A percentile compares a stretch with the other conserved stretches of the same genome.
Conservation (phyloP, 2,797 vertebrate species). For the Phylloscopus collybita region DNA sequence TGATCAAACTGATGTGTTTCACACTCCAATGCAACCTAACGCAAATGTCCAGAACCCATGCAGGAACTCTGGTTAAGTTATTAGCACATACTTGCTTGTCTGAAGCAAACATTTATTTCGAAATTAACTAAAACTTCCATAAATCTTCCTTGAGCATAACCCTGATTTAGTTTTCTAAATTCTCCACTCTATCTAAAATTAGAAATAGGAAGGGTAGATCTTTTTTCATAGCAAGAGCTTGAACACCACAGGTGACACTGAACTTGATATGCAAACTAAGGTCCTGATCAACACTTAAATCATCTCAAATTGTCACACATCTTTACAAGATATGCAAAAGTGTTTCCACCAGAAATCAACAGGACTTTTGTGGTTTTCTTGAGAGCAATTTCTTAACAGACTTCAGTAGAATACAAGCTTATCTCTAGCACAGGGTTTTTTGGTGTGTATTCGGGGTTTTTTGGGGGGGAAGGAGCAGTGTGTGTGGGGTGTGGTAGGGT, state of each 20-base stretch:
- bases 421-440: neutral
- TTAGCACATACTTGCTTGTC: neutral
- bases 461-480: rapidly evolving
- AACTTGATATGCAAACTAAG: neutral
- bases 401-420: neutral
- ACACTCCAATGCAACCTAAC: neutral
- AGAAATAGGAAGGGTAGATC: neutral
- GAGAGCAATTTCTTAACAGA: neutral
- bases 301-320: neutral
- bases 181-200: neutral
- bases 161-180: neutral
- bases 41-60: neutral
- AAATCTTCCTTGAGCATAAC: neutral
- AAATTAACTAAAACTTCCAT: neutral
- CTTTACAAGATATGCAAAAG: neutral
- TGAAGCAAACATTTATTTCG: neutral
- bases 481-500: no score
- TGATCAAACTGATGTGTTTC: neutral
- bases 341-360: neutral
- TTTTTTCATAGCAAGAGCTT: neutral
- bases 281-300: neutral
- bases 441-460: rapidly evolving
- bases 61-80: neutral
- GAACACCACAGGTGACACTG: neutral
- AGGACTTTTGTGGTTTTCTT: neutral